Base-by-base conservation (phyloP, 2,113 vertebrate genomes). In the Chaetorhynchus papuensis region DNA sequence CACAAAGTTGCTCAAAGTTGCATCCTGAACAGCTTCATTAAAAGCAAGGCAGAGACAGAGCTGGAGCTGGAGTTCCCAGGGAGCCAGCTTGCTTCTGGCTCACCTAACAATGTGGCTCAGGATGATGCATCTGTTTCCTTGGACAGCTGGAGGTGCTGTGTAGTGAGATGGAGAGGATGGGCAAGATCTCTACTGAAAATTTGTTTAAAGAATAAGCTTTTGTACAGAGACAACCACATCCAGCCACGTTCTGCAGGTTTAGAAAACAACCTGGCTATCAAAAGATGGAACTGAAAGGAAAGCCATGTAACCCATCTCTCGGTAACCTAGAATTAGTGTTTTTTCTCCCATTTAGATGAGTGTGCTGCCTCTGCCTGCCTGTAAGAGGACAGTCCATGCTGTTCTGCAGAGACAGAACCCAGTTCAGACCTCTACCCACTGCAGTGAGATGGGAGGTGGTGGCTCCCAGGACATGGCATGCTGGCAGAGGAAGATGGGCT, bases 21-120 rank as follows among this genome's bases (percentile, higher is more conserved):
- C 63, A 97, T 99, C 88, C 92, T 99, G 37, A 90, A 79, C 41
- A 97, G 89, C 33, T 99, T 99, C 89, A 96, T 57, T 64, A 31
- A 96, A 2, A 98, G 98, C 76, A 99, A 98, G 92, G 99, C 97
- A 3, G 97, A 95, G 66, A 95, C 97, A 18, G 98, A 99, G 74
- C 94, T 99, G 96, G 98, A 99, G 96, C 95, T 97, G 83, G 97
- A 98, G 87, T 98, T 99, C 98, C 20, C 98, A 99, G 77, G 97
- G 98, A 45, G 97, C 97, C 93, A 99, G 98, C 88, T 97, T 99
- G 80, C 99, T 99, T 89, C 96, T 99, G 91, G 97, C 98, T 56
- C 98, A 98, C 49, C 75, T 99, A 68, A 98, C 97, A n/a, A 97
- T 98, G 21, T 98, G 98, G 98, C 97, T 99, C 47, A 98, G 98